Evolutionary conservation across 1,140 invertebrate species (phyloP).

Genomic region (Melitaea cinxia): DNA sequence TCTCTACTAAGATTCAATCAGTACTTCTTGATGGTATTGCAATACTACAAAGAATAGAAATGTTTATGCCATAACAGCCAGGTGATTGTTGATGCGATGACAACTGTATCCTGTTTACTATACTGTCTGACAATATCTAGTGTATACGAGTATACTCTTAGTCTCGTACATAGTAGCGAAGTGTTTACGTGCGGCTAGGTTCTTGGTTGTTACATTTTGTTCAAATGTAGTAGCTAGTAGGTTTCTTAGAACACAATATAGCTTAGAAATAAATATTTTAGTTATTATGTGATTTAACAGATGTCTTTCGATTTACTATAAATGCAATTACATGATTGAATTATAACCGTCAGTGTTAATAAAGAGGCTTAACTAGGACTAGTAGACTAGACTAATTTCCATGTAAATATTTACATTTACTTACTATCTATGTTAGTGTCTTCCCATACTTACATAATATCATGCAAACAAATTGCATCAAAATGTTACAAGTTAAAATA

Average conservation of each 20-base stretch:
- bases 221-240: no score
- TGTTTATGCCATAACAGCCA: conserved; percentile 54
- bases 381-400: neutral
- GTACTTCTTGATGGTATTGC: neutral
- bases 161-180: conserved; percentile 7
- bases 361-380: no score
- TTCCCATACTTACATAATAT: neutral
- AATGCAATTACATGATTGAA: no score
- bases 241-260: neutral
- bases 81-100: conserved; percentile 40
- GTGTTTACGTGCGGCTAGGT: neutral
- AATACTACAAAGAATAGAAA: conserved; percentile 50
- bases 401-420: neutral
- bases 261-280: no score
- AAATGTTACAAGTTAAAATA: neutral
- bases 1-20: neutral
- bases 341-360: no score
- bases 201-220: no score
- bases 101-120: conserved; percentile 56
- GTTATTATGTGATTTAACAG: no score
- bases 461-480: neutral
- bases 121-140: conserved; percentile 1
- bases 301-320: no score
- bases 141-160: no score
- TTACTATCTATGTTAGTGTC: neutral